Conservation (phyloP, 2,797 vertebrate genomes). For the Catharus ustulatus region DNA sequence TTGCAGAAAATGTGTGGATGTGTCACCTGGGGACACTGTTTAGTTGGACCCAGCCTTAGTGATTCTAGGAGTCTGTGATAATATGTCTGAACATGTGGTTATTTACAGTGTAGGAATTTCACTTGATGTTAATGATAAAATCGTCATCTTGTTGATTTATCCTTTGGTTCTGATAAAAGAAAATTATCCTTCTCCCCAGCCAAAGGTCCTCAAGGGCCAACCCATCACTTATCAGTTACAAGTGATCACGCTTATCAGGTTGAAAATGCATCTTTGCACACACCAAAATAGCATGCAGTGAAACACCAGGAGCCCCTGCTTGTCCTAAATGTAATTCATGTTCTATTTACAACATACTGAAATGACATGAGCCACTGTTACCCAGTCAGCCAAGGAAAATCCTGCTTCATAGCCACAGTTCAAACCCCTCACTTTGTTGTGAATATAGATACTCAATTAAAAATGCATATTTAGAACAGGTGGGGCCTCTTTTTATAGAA, state of each 20-base stretch:
- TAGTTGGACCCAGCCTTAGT: neutral
- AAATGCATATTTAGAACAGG: neutral
- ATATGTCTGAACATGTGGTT: neutral
- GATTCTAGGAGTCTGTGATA: neutral
- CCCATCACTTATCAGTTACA: neutral
- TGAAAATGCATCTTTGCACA: neutral
- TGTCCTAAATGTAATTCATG: neutral
- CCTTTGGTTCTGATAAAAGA: neutral
- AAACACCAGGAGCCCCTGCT: neutral
- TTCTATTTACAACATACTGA: neutral
- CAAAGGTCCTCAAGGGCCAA: neutral
- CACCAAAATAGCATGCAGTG: neutral
- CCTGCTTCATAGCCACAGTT: neutral
- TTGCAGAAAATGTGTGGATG: accelerated
- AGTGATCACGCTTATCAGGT: neutral
- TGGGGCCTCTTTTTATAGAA: neutral
- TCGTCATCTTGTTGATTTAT: neutral
- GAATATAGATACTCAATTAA: neutral
- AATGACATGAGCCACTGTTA: neutral
- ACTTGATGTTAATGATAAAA: neutral
- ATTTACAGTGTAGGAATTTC: neutral
- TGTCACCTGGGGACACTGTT: neutral
- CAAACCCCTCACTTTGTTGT: neutral
- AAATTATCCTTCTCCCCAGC: neutral
- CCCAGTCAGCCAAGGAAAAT: neutral